Percentiles rank a stretch among this genome's conserved stretches.
These are phyloP conservation scores for Nowickia ferox DNA, from an alignment of 2,888 invertebrate genomes.

Conservation along the genomic window DNA sequence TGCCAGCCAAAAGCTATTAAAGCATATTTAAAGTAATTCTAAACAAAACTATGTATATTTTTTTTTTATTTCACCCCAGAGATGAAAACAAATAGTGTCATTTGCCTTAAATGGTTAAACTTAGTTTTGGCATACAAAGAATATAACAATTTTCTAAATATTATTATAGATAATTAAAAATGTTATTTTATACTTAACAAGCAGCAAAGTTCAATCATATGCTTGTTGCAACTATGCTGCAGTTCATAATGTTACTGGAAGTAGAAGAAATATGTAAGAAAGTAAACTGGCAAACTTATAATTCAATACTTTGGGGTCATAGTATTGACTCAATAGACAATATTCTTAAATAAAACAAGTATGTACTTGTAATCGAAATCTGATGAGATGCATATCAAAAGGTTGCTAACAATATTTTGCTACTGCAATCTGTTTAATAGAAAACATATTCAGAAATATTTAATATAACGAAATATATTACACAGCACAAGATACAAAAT, in stretches of 20 bases:
- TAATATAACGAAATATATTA: not conserved
- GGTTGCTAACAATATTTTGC: not conserved
- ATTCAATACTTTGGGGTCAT: not conserved
- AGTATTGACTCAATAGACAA: constrained; percentile 33
- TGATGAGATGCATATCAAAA: constrained; percentile 1
- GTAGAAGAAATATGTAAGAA: not conserved
- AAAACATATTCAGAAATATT: no score
- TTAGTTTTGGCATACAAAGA: not conserved
- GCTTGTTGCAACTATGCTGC: constrained; percentile 3
- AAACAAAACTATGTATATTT: constrained; percentile 13
- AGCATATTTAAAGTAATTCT: not conserved
- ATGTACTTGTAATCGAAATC: not conserved
- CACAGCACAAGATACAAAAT: no score
- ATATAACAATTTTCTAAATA: not conserved
- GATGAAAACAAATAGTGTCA: not conserved
- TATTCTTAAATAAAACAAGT: not conserved
- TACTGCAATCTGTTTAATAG: not conserved
- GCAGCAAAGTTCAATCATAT: constrained; percentile 31
- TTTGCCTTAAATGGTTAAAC: not conserved
- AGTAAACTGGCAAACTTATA: not conserved
- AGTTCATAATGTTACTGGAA: not conserved
- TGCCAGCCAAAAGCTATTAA: not conserved
- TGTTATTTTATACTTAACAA: constrained; percentile 36
- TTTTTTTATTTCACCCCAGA: not conserved
- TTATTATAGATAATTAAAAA: constrained; percentile 31